Conservation (phyloP, 2,113 vertebrate genomes). For the Oenanthe oenanthe region DNA sequence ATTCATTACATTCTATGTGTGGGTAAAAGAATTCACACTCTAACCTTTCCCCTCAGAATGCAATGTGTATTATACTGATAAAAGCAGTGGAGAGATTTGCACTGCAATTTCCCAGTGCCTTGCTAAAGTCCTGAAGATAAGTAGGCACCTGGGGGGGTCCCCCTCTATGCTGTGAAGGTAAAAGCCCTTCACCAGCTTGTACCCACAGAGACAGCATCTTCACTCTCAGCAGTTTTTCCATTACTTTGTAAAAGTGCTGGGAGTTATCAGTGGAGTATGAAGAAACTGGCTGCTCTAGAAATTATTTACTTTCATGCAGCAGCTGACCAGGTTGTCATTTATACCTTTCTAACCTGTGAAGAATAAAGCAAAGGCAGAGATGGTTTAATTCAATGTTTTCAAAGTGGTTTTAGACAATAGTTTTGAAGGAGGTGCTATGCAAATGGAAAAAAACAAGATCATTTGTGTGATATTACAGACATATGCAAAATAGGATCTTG, state of each 20-base stretch:
- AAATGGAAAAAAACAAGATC: neutral
- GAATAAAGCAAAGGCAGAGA: neutral
- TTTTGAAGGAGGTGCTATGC: neutral
- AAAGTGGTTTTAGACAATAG: neutral
- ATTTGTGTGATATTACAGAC: neutral
- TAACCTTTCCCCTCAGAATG: slow-evolving; percentile 13
- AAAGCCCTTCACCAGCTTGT: slow-evolving; percentile 38
- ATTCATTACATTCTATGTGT: neutral
- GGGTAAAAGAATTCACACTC: slow-evolving; percentile 11
- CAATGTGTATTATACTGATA: slow-evolving; percentile 35
- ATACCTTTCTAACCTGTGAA: neutral
- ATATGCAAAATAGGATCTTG: slow-evolving; percentile 52
- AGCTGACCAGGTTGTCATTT: slow-evolving; percentile 51
- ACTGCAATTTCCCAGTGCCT: neutral
- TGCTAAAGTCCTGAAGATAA: slow-evolving; percentile 37
- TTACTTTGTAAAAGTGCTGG: slow-evolving; percentile 21
- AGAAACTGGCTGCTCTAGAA: slow-evolving; percentile 46
- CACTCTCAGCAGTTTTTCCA: slow-evolving; percentile 53
- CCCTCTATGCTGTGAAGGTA: neutral
- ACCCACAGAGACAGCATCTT: slow-evolving; percentile 58
- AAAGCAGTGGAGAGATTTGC: neutral
- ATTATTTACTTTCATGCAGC: slow-evolving; percentile 10
- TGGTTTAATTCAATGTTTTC: neutral
- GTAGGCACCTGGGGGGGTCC: slow-evolving; percentile 10
- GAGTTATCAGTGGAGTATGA: slow-evolving; percentile 57